phyloP scores from a whole-genome alignment of 2,797 vertebrate species.

The Myripristis jacobus region DNA sequence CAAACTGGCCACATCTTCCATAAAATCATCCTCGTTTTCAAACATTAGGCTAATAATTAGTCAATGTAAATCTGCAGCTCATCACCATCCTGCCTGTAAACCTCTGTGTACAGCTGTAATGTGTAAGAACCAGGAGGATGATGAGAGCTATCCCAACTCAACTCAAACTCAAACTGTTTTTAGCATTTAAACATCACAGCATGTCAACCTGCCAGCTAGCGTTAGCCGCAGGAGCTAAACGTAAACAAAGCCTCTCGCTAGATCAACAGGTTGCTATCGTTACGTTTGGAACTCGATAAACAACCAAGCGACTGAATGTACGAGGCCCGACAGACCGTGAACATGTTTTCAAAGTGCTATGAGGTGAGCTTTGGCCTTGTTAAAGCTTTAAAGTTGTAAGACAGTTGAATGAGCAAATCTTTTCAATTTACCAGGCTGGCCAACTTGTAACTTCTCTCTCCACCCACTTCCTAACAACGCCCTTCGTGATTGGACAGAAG shows the following conservation, averaged over 20 bases:
- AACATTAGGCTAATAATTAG: constrained; percentile 40
- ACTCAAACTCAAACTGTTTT: neutral
- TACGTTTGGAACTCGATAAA: constrained; percentile 1
- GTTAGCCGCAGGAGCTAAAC: constrained; percentile 13
- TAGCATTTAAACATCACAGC: neutral
- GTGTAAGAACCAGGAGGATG: neutral
- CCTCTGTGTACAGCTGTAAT: neutral
- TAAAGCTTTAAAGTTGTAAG: neutral
- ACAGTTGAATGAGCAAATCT: neutral
- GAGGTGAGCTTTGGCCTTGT: neutral
- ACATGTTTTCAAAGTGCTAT: accelerated
- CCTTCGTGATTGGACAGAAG: constrained; percentile 71
- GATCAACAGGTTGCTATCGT: constrained; percentile 69
- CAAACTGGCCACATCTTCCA: constrained; percentile 78
- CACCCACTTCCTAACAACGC: constrained; percentile 52
- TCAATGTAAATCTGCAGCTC: constrained; percentile 3
- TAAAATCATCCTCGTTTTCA: constrained; percentile 70
- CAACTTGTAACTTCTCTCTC: constrained; percentile 50
- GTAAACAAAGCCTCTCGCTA: constrained; percentile 67
- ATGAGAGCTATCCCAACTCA: neutral
- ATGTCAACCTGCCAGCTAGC: constrained; percentile 13
- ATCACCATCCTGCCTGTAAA: neutral
- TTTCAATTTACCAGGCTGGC: neutral
- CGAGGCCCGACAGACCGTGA: neutral
- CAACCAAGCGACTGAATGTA: neutral